Evolutionary conservation across 2,797 vertebrate genomes (phyloP).

Genomic region (Pitangus sulphuratus): DNA sequence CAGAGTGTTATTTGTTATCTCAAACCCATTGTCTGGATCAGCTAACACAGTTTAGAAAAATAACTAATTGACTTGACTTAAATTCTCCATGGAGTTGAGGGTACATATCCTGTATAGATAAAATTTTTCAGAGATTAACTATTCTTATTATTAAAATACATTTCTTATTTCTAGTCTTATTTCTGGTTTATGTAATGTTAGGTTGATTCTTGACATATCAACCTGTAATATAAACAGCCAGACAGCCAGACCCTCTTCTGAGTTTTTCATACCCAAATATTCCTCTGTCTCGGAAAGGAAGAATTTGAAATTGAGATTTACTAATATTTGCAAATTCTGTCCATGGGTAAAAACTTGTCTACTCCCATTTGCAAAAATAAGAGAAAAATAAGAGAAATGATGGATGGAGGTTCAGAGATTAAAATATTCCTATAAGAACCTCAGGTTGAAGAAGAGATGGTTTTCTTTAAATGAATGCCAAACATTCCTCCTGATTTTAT

Average conservation of each 20-base stretch:
- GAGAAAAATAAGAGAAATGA: neutral
- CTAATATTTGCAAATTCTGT: neutral
- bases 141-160: neutral
- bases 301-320: neutral
- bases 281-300: neutral
- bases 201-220: neutral
- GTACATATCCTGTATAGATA: neutral
- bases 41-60: neutral
- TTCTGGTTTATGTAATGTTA: neutral
- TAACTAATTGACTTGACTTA: neutral
- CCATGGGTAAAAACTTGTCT: neutral
- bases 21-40: neutral
- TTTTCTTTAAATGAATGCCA: neutral
- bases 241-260: neutral
- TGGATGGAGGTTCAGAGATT: accelerated
- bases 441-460: neutral
- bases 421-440: neutral
- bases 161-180: neutral
- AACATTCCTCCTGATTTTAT: neutral
- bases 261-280: neutral
- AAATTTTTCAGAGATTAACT: neutral
- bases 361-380: neutral
- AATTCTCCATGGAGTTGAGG: neutral
- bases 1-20: neutral
- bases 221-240: neutral